Evolutionary conservation across 2,888 invertebrate species (phyloP).

Genomic region (Tyria jacobaeae): DNA sequence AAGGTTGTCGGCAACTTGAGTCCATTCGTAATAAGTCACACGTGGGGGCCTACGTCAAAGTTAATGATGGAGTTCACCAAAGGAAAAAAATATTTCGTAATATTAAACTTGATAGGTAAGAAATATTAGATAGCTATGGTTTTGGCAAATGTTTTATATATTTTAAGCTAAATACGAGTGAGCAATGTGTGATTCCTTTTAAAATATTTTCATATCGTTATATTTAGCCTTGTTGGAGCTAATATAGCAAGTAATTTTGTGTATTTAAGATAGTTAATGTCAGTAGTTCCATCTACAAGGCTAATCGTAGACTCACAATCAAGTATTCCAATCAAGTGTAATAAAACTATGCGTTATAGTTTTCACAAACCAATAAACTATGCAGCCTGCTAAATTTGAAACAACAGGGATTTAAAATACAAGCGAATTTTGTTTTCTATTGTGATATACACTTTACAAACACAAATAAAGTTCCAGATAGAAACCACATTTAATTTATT

Average conservation of each 20-base stretch:
- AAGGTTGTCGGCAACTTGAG: constrained; percentile 61
- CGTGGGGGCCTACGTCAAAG: constrained; percentile 44
- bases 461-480: constrained; percentile 4
- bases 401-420: constrained; percentile 18
- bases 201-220: too few relatives aligned
- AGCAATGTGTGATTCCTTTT: too few relatives aligned
- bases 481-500: constrained; percentile 14
- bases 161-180: neutral
- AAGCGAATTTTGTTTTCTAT: too few relatives aligned
- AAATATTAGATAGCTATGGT: constrained; percentile 27
- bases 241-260: too few relatives aligned
- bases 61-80: constrained; percentile 42
- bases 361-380: too few relatives aligned
- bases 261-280: too few relatives aligned
- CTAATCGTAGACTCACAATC: too few relatives aligned
- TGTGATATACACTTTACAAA: constrained; percentile 8
- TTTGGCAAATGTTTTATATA: constrained; percentile 3
- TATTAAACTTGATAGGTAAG: constrained; percentile 36
- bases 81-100: constrained; percentile 38
- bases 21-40: constrained; percentile 54
- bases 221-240: too few relatives aligned
- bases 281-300: too few relatives aligned
- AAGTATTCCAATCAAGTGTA: too few relatives aligned
- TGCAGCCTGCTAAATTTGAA: too few relatives aligned
- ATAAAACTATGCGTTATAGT: too few relatives aligned